Percentiles rank a stretch among this genome's conserved stretches.
These are phyloP conservation scores for Malurus leucopterus DNA, from an alignment of 2,797 vertebrate species.

Conservation along the genomic window DNA sequence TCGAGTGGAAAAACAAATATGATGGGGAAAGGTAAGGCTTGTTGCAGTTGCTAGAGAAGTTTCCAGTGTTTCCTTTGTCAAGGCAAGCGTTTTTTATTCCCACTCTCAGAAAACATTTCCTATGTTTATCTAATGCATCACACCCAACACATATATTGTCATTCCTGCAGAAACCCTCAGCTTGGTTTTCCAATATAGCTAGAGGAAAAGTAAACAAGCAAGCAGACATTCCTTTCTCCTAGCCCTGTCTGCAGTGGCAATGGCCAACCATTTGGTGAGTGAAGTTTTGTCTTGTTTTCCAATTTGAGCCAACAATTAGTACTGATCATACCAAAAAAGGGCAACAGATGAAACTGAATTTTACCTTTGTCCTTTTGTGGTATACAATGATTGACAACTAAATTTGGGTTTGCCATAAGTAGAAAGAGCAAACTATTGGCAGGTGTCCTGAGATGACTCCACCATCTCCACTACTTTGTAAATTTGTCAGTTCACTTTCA, in stretches of 20 bases:
- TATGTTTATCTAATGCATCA: background rate
- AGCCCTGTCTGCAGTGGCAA: background rate
- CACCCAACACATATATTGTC: background rate
- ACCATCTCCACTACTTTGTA: background rate
- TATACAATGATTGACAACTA: background rate
- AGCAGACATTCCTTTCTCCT: background rate
- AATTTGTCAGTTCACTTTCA: background rate
- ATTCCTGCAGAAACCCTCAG: background rate
- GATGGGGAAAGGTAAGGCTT: background rate
- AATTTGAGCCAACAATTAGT: background rate
- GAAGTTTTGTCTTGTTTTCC: background rate
- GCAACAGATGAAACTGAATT: background rate
- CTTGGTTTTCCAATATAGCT: background rate
- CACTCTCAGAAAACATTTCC: background rate
- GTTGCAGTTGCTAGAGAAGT: background rate
- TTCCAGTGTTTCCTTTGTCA: background rate
- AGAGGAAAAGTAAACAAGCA: slow-evolving; percentile 13
- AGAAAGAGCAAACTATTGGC: slow-evolving; percentile 9
- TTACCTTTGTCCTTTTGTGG: slow-evolving; percentile 25
- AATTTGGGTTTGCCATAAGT: slow-evolving; percentile 8
- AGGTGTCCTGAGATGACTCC: slow-evolving; percentile 21
- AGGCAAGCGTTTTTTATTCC: background rate
- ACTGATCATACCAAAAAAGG: slow-evolving; percentile 10
- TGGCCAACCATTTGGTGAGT: background rate
- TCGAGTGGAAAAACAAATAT: background rate